Evolutionary conservation across 2,113 vertebrate genomes (phyloP), one percentile per base, ranked within the genome.

Genomic region (Labeo catla): DNA sequence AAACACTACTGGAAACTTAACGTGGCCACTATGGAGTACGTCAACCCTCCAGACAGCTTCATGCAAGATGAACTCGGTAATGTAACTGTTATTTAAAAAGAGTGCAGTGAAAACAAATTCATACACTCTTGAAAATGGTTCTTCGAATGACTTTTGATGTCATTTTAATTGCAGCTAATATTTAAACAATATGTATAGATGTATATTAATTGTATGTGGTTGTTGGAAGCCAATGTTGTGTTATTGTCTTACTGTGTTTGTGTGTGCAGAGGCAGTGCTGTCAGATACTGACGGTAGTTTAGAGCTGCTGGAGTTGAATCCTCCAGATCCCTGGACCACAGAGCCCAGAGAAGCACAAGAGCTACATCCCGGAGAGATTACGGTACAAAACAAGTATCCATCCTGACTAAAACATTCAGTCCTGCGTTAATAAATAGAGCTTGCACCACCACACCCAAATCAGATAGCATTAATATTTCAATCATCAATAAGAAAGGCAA

Each of bases 1-100:
- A 96, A 96, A 49, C 96, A 96, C 87, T 93, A 94, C 89, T 96
- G 96, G 96, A 96, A 93, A 73, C 78, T 96, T 23, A 94, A 96
- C 10, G 90, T 95, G 54, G 93, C 93, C 72, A 93, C 94, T 1
- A 96, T 96, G 96, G 90, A 92, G 81, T 96, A 96, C 4, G 86
- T 94, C 68, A 96, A 96, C 15, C 95, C 95, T 16, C 95, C 96
- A 1, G 93, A 94, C 80, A 95, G 96, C 92, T 96, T 96, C 91
- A 84, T 88, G 54, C 96, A 96, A 89, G 95, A 96, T 0, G 93
- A 96, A 80, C 93, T 96, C 1, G 94, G 95, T 96, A 92, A 92
- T 12, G n/a, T 47, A 23, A 66, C 21, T 82, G 0, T 47, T 16
- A 23, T 76, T 49, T 47, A 6, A 57, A 65, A 57, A 1, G 34